These are phyloP conservation scores for Macropus fuliginosus DNA, from an alignment of 2,797 vertebrate genomes.

Conservation along the genomic window DNA sequence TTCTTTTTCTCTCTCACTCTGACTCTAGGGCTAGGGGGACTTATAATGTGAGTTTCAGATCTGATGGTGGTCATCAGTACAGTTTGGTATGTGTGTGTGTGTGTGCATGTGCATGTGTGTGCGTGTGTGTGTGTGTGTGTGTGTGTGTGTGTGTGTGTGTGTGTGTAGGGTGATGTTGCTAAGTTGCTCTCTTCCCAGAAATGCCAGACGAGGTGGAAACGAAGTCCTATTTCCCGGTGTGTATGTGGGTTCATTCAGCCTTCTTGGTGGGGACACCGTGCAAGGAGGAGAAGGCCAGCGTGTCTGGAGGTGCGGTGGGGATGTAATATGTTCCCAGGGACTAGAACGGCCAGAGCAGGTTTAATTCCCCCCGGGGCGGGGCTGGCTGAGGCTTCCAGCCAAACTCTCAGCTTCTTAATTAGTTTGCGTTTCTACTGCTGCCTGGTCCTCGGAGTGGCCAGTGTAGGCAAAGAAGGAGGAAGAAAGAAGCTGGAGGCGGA, in stretches of 20 bases:
- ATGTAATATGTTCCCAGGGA: conserved; percentile 26
- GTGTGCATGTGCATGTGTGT: too few relatives aligned
- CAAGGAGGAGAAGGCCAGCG: neutral
- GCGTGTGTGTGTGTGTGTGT: neutral
- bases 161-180: neutral
- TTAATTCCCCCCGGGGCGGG: conserved; percentile 60
- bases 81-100: neutral
- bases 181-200: neutral
- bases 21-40: conserved; percentile 29
- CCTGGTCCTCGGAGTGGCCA: conserved; percentile 50
- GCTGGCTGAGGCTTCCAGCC: conserved; percentile 71
- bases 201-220: conserved; percentile 2
- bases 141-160: neutral
- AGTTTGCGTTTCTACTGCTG: conserved; percentile 77
- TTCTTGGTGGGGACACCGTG: neutral
- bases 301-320: neutral
- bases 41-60: conserved; percentile 72
- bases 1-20: conserved; percentile 66
- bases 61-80: neutral
- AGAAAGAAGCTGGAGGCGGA: neutral
- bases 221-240: conserved; percentile 28
- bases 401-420: conserved; percentile 76
- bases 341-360: conserved; percentile 48
- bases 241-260: neutral
- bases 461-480: conserved; percentile 18